A percentile compares a stretch with the other conserved stretches of the same genome.
Evolutionary conservation across 2,888 invertebrate species (phyloP).

Genomic region (Acanthococcus lagerstroemiae): DNA sequence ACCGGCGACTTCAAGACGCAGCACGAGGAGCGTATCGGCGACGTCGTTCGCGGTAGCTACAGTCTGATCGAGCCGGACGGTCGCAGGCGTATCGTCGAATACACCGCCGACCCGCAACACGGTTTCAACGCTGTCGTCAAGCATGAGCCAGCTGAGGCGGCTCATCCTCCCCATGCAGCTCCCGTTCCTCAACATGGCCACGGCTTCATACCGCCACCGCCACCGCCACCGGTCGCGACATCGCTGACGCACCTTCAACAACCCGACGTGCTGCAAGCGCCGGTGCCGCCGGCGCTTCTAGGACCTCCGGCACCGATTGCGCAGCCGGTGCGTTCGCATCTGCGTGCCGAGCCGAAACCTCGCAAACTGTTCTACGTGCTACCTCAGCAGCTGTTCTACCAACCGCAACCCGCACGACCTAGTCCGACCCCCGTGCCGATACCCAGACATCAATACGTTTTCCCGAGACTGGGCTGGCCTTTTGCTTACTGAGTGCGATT

Average conservation of each 20-base stretch:
- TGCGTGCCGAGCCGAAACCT: not conserved
- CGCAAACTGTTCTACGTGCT: not conserved
- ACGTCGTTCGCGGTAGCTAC: slow-evolving; percentile 36
- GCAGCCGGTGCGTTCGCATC: too few species aligned
- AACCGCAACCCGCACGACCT: not conserved
- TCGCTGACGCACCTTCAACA: not conserved
- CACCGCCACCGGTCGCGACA: not conserved
- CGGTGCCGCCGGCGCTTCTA: too few species aligned
- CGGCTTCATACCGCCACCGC: not conserved
- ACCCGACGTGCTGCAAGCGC: too few species aligned
- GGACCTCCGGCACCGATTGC: too few species aligned
- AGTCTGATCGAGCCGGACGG: slow-evolving; percentile 36
- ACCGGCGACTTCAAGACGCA: slow-evolving; percentile 37
- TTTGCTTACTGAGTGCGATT: slow-evolving; percentile 2
- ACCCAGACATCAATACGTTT: too few species aligned
- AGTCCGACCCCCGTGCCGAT: not conserved
- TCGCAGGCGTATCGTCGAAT: slow-evolving; percentile 35
- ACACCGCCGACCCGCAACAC: slow-evolving; percentile 35
- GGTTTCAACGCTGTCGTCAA: slow-evolving; percentile 35
- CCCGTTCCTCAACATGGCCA: not conserved
- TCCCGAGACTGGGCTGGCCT: slow-evolving; percentile 14
- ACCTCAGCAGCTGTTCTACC: not conserved
- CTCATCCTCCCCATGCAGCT: not conserved
- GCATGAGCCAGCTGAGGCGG: not conserved
- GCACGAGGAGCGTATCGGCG: slow-evolving; percentile 36